Percentiles rank a stretch among this genome's conserved stretches.
Conservation (phyloP, 1,140 invertebrate species). For the Drosophila repletoides region DNA sequence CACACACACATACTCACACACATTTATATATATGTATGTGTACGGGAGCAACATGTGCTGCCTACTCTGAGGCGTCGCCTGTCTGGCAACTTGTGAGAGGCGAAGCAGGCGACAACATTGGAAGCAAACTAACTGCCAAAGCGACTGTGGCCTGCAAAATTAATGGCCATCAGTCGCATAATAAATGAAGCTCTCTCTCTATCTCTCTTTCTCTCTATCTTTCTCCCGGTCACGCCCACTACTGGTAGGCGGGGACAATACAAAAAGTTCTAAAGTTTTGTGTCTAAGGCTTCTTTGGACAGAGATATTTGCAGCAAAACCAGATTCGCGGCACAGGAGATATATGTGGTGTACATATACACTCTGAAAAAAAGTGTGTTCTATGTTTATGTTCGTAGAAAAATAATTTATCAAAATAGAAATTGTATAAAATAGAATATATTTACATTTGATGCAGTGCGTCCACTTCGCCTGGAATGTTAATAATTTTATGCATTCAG, state of each 20-base stretch:
- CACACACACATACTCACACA: neutral
- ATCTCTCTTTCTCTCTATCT: neutral
- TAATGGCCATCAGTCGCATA: slow-evolving; percentile 77
- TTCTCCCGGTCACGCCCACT: slow-evolving; percentile 12
- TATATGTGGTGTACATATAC: too few relatives aligned
- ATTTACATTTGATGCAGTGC: too few relatives aligned
- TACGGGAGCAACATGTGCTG: slow-evolving; percentile 35
- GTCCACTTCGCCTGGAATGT: too few relatives aligned
- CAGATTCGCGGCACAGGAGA: too few relatives aligned
- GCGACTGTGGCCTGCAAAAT: slow-evolving; percentile 60
- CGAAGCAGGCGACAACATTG: slow-evolving; percentile 4
- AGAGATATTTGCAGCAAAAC: neutral
- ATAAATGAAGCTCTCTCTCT: slow-evolving; percentile 67
- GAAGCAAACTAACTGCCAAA: slow-evolving; percentile 20
- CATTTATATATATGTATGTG: too few relatives aligned
- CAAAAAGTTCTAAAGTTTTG: slow-evolving; percentile 47
- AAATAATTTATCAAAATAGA: too few relatives aligned
- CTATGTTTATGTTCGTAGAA: too few relatives aligned
- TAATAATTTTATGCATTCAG: too few relatives aligned
- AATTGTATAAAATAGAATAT: too few relatives aligned
- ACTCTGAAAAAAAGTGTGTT: too few relatives aligned
- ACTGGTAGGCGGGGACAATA: slow-evolving; percentile 8
- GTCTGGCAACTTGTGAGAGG: slow-evolving; percentile 20
- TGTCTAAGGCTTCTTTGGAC: slow-evolving; percentile 22
- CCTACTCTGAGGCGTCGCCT: slow-evolving; percentile 33